Base-by-base conservation (phyloP, 2,888 invertebrate species). In the Camptogramma bilineatum region DNA sequence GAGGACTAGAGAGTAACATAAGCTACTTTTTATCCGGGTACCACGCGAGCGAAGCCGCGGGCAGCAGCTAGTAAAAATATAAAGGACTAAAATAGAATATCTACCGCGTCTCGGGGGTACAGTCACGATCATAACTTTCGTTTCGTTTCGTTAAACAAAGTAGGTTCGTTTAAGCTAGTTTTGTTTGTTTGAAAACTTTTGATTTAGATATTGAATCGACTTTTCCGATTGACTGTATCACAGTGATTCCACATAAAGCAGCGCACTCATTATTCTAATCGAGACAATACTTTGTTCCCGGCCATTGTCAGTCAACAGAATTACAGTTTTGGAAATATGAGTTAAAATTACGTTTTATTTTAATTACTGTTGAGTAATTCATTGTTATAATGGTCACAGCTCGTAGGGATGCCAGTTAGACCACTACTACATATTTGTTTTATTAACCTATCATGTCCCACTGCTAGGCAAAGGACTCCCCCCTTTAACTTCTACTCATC, bases 261-360 rank as follows among this genome's bases (percentile, higher is more conserved):
- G 75, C 76, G 74, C 82, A 84, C 83, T 85, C 80, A 85, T 85
- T 84, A 85, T 79, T 80, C 74, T 84, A 87, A 86, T 85, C 82
- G 84, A 90, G 83, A 90, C 90, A 91, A 91, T 89, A 87, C 80
- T 80, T 81, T 72, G 86, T 91, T 91, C 89, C 87, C 89, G 85
- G 80, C 88, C 83, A 91, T 90, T 90, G 90, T 90, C 86, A 85
- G 79, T 82, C 83, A 85, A 86, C 84, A 81, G 87, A 86, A 89
- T 89, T 87, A 85, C 81, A 84, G 83, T 89, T 88, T 87, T 82
- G 84, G 85, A 84, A 73, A 80, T 85, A 83, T 86, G 82, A 88
- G 87, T 87, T 87, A 88, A 88, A 87, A 82, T 85, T 83, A 85
- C 84, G 78, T 84, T 84, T 80, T 90, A 90, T 90, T 86, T 87